phyloP scores from a whole-genome alignment of 2,888 invertebrate species.

The Acronicta psi region DNA sequence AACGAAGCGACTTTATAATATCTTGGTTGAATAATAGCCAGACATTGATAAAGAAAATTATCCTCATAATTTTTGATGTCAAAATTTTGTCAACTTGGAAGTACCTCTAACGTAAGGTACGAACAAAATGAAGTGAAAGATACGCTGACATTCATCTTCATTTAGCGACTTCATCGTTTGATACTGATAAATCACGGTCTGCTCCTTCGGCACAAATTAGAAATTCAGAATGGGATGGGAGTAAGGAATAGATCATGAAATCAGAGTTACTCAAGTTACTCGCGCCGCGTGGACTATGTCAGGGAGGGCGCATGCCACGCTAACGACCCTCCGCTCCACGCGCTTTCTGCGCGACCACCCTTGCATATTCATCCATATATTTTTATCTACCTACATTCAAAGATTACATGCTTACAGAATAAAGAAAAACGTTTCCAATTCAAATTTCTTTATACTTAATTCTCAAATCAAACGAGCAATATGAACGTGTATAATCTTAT shows the following conservation, averaged over 20 bases:
- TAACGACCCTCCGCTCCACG: slow-evolving; percentile 42
- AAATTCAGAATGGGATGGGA: slow-evolving; percentile 29
- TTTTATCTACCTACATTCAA: slow-evolving; percentile 48
- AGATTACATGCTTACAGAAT: slow-evolving; percentile 36
- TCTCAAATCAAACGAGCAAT: slow-evolving; percentile 45
- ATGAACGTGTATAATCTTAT: slow-evolving; percentile 47
- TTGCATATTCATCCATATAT: slow-evolving; percentile 48
- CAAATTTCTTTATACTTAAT: slow-evolving; percentile 50
- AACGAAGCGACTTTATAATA: slow-evolving; percentile 58
- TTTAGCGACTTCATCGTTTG: slow-evolving; percentile 69
- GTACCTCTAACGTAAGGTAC: slow-evolving; percentile 46
- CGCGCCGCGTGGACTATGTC: slow-evolving; percentile 28
- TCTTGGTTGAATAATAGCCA: slow-evolving; percentile 60
- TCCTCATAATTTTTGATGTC: slow-evolving; percentile 66
- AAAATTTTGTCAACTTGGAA: slow-evolving; percentile 53
- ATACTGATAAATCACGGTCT: slow-evolving; percentile 73
- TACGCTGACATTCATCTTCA: slow-evolving; percentile 74
- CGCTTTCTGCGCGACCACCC: slow-evolving; percentile 32
- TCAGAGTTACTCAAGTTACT: slow-evolving; percentile 55
- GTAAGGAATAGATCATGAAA: slow-evolving; percentile 51
- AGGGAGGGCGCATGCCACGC: slow-evolving; percentile 49
- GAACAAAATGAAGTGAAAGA: slow-evolving; percentile 69
- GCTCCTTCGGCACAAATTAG: slow-evolving; percentile 50
- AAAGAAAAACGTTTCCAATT: slow-evolving; percentile 44
- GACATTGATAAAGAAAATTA: slow-evolving; percentile 65